Conservation (phyloP, 2,113 vertebrate genomes). For the Psittacula cyanocephala region DNA sequence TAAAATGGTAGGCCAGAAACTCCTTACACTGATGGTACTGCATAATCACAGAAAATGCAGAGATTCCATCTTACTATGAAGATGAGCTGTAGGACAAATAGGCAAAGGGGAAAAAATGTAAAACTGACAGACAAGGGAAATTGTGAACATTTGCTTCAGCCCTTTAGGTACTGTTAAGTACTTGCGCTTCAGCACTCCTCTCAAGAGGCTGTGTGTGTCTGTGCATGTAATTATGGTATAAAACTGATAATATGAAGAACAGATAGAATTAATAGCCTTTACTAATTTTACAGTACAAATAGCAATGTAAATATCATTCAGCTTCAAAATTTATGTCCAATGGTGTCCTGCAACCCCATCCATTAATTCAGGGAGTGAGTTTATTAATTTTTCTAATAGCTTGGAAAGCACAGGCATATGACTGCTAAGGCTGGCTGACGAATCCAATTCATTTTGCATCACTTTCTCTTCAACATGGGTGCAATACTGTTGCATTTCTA, state of each 20-base stretch:
- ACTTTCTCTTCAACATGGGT: not conserved
- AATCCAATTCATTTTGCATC: not conserved
- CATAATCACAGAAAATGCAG: not conserved
- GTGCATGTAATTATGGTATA: constrained; percentile 52
- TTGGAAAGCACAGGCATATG: not conserved
- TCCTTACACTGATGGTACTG: not conserved
- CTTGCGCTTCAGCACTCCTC: constrained; percentile 3
- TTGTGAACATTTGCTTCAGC: constrained; percentile 1
- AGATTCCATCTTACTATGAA: not conserved
- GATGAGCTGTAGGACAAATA: not conserved
- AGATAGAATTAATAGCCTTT: constrained; percentile 62
- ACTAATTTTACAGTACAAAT: constrained; percentile 58
- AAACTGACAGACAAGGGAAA: constrained; percentile 12
- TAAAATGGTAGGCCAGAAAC: not conserved
- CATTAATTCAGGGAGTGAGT: constrained; percentile 52
- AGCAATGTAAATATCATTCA: constrained; percentile 53
- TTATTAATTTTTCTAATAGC: constrained; percentile 52
- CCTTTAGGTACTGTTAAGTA: constrained; percentile 12
- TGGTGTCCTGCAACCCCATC: constrained; percentile 25
- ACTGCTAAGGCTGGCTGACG: not conserved
- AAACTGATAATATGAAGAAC: constrained; percentile 8
- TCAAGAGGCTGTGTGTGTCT: constrained; percentile 48
- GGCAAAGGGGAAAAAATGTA: not conserved
- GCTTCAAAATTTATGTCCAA: constrained; percentile 45
- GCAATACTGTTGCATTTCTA: not conserved